Percentiles rank a stretch among this genome's conserved stretches.
Evolutionary conservation across 2,888 invertebrate genomes (phyloP).

Genomic region (Callosobruchus maculatus): DNA sequence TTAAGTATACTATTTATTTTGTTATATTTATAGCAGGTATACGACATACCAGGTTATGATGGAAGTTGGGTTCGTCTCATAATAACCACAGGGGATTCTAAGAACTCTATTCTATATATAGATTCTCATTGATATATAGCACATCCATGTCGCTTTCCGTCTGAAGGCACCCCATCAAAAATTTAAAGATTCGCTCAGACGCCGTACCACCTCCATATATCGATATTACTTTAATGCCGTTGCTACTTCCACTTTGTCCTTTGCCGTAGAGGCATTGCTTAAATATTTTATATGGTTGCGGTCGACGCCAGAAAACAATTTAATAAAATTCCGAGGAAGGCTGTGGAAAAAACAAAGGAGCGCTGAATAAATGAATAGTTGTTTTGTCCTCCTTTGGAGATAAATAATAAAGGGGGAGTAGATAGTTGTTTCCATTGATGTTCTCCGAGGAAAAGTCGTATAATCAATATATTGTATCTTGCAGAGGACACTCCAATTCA

Average conservation of each 20-base stretch:
- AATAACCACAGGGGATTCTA: too few relatives aligned
- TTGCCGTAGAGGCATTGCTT: slow-evolving; percentile 3
- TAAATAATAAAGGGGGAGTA: background rate
- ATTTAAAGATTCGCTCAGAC: slow-evolving; percentile 13
- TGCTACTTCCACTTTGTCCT: slow-evolving; percentile 16
- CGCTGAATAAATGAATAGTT: background rate
- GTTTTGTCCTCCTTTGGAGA: background rate
- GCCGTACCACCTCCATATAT: slow-evolving; percentile 16
- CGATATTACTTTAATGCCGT: slow-evolving; percentile 21
- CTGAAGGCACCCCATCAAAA: slow-evolving; percentile 23
- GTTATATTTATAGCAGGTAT: too few relatives aligned
- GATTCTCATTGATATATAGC: background rate
- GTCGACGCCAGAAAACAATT: slow-evolving; percentile 2
- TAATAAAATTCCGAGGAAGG: background rate
- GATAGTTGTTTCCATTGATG: background rate
- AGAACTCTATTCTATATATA: background rate
- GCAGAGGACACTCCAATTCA: too few relatives aligned
- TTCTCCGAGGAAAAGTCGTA: too few relatives aligned
- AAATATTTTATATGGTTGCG: slow-evolving; percentile 1
- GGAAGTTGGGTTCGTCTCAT: too few relatives aligned
- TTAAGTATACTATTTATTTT: too few relatives aligned
- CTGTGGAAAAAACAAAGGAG: background rate
- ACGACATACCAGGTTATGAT: too few relatives aligned
- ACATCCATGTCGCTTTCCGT: slow-evolving; percentile 14
- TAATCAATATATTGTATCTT: too few relatives aligned